A percentile compares a stretch with the other conserved stretches of the same genome.
phyloP scores from a whole-genome alignment of 2,888 invertebrate species.

The Fabriciana adippe region DNA sequence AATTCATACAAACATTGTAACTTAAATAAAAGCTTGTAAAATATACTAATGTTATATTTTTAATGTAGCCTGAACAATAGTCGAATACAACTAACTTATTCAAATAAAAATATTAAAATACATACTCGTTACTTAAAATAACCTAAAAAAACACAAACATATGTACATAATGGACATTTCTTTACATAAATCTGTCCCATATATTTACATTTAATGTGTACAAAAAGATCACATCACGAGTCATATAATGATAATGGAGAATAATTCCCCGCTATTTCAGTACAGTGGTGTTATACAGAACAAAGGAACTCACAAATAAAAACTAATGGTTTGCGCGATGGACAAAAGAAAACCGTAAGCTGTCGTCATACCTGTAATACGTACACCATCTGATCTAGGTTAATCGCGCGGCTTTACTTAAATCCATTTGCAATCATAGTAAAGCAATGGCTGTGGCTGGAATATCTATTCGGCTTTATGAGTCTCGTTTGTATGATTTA shows the following conservation, averaged over 20 bases:
- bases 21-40: too few species aligned
- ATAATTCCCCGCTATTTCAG: constrained; percentile 46
- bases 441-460: not conserved
- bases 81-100: too few species aligned
- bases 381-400: constrained; percentile 44
- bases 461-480: too few species aligned
- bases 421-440: constrained; percentile 32
- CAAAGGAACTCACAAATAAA: constrained; percentile 46
- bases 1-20: too few species aligned
- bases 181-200: too few species aligned
- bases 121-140: not conserved
- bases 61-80: too few species aligned
- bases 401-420: constrained; percentile 44
- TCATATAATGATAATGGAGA: constrained; percentile 45
- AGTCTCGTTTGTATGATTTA: too few species aligned
- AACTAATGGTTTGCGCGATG: constrained; percentile 47
- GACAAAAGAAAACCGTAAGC: constrained; percentile 48
- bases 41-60: too few species aligned
- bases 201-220: not conserved
- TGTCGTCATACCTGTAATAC: constrained; percentile 47
- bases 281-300: constrained; percentile 42
- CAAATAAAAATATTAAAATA: too few species aligned
- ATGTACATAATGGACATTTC: not conserved
- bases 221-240: constrained; percentile 34
- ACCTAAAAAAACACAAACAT: not conserved